phyloP scores from a whole-genome alignment of 2,888 invertebrate genomes.

The Plebejus argus region DNA sequence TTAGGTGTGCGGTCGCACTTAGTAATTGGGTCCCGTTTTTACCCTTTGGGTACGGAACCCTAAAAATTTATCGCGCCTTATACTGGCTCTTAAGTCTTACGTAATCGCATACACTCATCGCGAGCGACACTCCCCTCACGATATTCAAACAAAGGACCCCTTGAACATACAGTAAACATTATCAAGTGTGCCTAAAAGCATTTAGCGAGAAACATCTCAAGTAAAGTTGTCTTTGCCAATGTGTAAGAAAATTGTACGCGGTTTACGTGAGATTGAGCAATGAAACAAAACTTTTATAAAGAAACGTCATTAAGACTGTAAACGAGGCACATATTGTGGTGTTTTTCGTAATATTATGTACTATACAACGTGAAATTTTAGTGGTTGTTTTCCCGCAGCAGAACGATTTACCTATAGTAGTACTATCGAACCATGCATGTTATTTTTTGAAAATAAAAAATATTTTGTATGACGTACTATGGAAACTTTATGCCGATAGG shows the following conservation, averaged over 20 bases:
- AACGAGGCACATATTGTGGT: neutral
- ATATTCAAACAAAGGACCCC: slow-evolving; percentile 28
- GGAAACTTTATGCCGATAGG: too few species aligned
- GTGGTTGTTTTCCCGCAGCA: too few species aligned
- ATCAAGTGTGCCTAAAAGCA: slow-evolving; percentile 23
- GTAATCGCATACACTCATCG: slow-evolving; percentile 15
- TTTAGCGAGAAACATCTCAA: slow-evolving; percentile 26
- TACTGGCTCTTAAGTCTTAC: neutral
- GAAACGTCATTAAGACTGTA: neutral
- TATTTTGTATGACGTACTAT: too few species aligned
- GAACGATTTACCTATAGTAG: too few species aligned
- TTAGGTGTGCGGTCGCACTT: too few species aligned
- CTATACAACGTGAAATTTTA: too few species aligned
- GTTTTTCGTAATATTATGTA: too few species aligned
- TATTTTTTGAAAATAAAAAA: too few species aligned
- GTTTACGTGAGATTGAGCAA: neutral
- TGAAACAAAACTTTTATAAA: neutral
- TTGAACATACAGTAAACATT: slow-evolving; percentile 25
- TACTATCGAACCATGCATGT: too few species aligned
- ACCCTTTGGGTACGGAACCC: too few species aligned
- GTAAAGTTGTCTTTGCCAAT: slow-evolving; percentile 19
- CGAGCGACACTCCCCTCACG: slow-evolving; percentile 11
- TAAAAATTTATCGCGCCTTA: slow-evolving; percentile 6
- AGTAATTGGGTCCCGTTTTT: too few species aligned
- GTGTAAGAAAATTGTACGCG: neutral